Percentiles rank a stretch among this genome's conserved stretches.
These are phyloP conservation scores for Penaeus japonicus DNA, from an alignment of 1,140 invertebrate species.

Conservation along the genomic window DNA sequence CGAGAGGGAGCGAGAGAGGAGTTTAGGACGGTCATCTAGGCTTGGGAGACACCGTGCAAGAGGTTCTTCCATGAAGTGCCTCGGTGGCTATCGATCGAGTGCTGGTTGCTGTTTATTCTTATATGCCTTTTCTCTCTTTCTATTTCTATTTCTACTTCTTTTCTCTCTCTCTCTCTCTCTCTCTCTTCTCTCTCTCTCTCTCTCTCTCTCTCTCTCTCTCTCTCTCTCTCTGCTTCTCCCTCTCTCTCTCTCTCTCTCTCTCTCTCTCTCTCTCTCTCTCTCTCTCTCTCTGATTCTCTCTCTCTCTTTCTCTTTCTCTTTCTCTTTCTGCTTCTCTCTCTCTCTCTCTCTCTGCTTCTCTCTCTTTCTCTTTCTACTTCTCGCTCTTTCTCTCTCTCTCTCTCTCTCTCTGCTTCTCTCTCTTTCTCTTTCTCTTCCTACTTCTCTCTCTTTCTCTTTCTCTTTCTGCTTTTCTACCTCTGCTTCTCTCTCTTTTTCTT, in stretches of 20 bases:
- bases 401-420: no score
- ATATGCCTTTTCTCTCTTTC: not conserved
- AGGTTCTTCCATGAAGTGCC: no score
- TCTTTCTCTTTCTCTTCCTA: no score
- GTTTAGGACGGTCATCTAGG: no score
- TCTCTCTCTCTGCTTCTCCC: not conserved
- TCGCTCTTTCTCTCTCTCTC: no score
- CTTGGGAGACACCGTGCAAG: no score
- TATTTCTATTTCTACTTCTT: not conserved
- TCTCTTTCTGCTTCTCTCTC: no score
- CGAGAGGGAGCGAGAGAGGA: no score
- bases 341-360: no score
- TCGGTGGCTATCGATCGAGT: no score
- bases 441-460: not conserved
- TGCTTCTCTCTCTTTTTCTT: not conserved
- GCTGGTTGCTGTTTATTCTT: not conserved
- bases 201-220: not conserved
- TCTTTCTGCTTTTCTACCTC: not conserved
- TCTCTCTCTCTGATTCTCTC: constrained; percentile 4
- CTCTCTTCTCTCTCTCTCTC: not conserved
- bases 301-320: not conserved
- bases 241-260: constrained; percentile 15
- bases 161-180: no score
- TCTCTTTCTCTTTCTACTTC: no score
- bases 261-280: constrained; percentile 15